These are phyloP conservation scores for Fulmarus glacialis DNA, from an alignment of 2,113 vertebrate species.

Conservation along the genomic window DNA sequence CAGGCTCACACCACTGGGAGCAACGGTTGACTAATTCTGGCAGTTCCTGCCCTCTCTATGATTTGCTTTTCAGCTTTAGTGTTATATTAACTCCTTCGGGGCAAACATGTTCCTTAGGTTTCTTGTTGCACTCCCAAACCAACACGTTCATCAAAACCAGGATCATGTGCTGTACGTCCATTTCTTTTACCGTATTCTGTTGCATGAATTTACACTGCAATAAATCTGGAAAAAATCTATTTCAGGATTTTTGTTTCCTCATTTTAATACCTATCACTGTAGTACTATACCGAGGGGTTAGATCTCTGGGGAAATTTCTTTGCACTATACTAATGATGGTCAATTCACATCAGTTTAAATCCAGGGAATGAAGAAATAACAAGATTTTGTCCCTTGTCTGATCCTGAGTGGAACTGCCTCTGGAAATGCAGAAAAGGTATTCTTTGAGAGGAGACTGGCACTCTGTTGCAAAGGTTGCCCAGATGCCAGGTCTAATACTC, in stretches of 20 bases:
- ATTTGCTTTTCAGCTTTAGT: neutral
- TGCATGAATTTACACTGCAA: neutral
- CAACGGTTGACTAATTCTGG: neutral
- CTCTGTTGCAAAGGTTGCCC: neutral
- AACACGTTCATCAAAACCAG: neutral
- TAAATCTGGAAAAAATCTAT: neutral
- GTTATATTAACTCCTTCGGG: neutral
- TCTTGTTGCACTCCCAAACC: neutral
- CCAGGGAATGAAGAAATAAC: neutral
- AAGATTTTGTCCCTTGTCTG: neutral
- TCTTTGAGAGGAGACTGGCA: neutral
- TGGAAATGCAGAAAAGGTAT: neutral
- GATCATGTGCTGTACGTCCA: fast-evolving
- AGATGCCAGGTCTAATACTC: neutral
- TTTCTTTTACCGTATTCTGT: neutral
- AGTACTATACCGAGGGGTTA: neutral
- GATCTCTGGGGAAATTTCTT: neutral
- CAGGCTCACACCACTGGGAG: neutral
- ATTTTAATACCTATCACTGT: neutral
- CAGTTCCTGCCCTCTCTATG: neutral
- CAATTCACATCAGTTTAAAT: neutral
- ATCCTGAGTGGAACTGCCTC: neutral
- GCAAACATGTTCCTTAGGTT: neutral
- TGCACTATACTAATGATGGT: neutral
- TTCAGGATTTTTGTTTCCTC: neutral